Evolutionary conservation across 2,113 vertebrate species (phyloP).

Genomic region (Zosterops hypoxanthus): DNA sequence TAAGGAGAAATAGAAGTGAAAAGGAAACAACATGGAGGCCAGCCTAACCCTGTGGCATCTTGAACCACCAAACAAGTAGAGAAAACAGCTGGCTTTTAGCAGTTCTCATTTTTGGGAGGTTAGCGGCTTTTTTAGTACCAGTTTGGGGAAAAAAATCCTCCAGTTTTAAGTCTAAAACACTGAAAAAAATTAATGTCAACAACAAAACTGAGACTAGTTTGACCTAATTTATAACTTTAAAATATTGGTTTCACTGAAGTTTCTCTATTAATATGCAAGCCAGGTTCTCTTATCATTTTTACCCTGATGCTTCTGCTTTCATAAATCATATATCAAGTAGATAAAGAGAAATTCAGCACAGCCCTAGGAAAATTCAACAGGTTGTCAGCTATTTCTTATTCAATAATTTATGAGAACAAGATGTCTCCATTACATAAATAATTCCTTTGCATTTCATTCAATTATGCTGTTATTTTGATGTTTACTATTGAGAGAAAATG

Average conservation of each 20-base stretch:
- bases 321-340: slow-evolving; percentile 73
- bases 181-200: not conserved
- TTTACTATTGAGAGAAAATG: slow-evolving; percentile 30
- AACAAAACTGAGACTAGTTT: not conserved
- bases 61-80: not conserved
- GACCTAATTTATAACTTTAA: slow-evolving; percentile 26
- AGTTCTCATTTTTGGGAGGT: not conserved
- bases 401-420: slow-evolving; percentile 73
- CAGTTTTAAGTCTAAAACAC: not conserved
- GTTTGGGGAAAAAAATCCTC: not conserved
- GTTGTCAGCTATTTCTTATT: slow-evolving; percentile 56
- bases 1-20: not conserved
- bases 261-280: slow-evolving; percentile 31
- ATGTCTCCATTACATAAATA: slow-evolving; percentile 74
- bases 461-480: slow-evolving; percentile 59
- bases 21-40: not conserved
- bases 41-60: not conserved
- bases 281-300: slow-evolving; percentile 58
- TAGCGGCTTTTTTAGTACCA: fast-evolving
- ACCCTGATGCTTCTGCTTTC: slow-evolving; percentile 44
- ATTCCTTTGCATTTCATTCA: slow-evolving; percentile 70
- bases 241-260: not conserved
- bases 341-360: slow-evolving; percentile 62
- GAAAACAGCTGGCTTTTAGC: not conserved
- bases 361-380: slow-evolving; percentile 66